Evolutionary conservation across 2,797 vertebrate genomes (phyloP), one percentile per base, ranked within the genome.

Genomic region (Cuniculus paca): DNA sequence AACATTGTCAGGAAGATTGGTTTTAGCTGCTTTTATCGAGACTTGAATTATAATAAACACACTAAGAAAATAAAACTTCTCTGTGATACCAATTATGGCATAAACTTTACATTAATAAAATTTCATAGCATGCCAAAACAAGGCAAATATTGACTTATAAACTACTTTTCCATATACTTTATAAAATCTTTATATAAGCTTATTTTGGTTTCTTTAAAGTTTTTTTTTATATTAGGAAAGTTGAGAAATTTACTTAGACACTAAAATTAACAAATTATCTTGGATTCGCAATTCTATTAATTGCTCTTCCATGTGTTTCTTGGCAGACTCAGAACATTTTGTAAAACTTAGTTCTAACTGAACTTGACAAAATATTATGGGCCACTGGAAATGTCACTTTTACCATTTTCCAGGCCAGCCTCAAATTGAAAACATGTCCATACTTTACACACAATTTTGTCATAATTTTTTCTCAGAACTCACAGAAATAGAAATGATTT

Each of bases 181-280:
- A 45, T 75, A 48, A 75, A 74, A 70, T 65, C 24, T 86, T 77
- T 26, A 50, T 17, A 19, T 36, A 61, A 36, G 65, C n/a, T 85
- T 91, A 80, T 77, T 96, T 84, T 7, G 6, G 6, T 56, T 72
- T 63, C 78, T 82, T 79, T 58, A 60, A 54, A 78, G 16, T 39
- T 16, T 60, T 56, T 82, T 87, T 93, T 86, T 36, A 70, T 39
- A 80, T 48, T 20, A 89, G 91, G 92, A 42, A 95, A 92, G 34
- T 52, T 80, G 90, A 95, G 77, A 96, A 86, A 88, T 96, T 83
- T 70, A 81, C 36, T 90, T 63, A 54, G 95, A 93, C 81, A 94
- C 79, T 89, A 91, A 95, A 97, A 95, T 96, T 77, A 97, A 95
- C 79, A 96, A 94, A 95, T 86, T 87, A 88, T 60, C 78, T 92